Conservation (phyloP, 2,888 invertebrate species). For the Beris chalybata region DNA sequence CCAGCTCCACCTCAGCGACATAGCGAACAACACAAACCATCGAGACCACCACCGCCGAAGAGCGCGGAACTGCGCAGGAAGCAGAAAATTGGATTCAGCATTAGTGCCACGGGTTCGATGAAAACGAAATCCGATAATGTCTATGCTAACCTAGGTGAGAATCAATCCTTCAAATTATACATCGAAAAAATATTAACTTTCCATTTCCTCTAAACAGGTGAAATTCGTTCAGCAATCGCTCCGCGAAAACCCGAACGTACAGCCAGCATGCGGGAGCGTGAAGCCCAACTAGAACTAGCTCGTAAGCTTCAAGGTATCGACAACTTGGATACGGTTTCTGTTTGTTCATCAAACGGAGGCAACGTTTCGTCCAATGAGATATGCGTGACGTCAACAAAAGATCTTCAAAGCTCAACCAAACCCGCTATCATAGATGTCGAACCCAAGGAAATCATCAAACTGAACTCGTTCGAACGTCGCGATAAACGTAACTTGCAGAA, state of each 20-base stretch:
- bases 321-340: slow-evolving; percentile 54
- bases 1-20: slow-evolving; percentile 76
- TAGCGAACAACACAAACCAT: slow-evolving; percentile 63
- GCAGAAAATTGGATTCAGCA: slow-evolving; percentile 56
- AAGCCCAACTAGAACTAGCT: slow-evolving; percentile 66
- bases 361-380: slow-evolving; percentile 54
- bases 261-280: slow-evolving; percentile 81
- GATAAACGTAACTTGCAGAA: slow-evolving; percentile 41
- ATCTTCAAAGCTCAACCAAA: background rate
- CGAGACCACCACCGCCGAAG: slow-evolving; percentile 74
- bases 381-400: slow-evolving; percentile 54
- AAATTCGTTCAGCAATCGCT: slow-evolving; percentile 78
- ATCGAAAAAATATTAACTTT: no score
- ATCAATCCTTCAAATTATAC: background rate
- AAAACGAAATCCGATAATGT: slow-evolving; percentile 63
- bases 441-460: slow-evolving; percentile 23
- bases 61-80: slow-evolving; percentile 66
- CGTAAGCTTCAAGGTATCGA: slow-evolving; percentile 52
- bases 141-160: slow-evolving; percentile 79
- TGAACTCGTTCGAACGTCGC: slow-evolving; percentile 49
- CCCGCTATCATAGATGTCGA: slow-evolving; percentile 37
- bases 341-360: slow-evolving; percentile 58
- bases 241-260: slow-evolving; percentile 84
- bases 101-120: slow-evolving; percentile 48
- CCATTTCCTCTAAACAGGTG: slow-evolving; percentile 60